A percentile compares a stretch with the other conserved stretches of the same genome.
These are phyloP conservation scores for Hemibagrus guttatus DNA, from an alignment of 2,797 vertebrate species.

Conservation along the genomic window DNA sequence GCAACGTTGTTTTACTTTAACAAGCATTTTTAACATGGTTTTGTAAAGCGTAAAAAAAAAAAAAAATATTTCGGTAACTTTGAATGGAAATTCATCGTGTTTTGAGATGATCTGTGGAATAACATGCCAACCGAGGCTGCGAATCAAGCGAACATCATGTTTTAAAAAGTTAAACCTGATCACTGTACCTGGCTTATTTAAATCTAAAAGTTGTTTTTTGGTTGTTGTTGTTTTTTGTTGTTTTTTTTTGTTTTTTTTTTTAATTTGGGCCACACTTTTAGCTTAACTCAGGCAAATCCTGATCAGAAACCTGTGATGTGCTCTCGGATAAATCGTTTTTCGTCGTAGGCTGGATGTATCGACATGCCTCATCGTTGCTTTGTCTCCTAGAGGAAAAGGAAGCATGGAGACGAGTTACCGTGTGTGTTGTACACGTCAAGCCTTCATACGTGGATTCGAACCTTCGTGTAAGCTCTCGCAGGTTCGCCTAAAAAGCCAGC, in stretches of 20 bases:
- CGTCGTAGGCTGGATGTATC: neutral
- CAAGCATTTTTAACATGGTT: conserved; percentile 10
- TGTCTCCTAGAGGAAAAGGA: neutral
- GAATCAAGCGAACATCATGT: neutral
- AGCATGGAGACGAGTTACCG: too few relatives aligned
- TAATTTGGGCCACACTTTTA: neutral
- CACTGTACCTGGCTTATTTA: neutral
- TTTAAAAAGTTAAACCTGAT: neutral
- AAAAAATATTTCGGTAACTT: neutral
- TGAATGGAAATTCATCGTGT: neutral
- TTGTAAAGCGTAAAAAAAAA: neutral
- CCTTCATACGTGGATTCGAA: neutral
- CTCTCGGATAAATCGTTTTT: too few relatives aligned
- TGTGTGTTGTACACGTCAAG: neutral
- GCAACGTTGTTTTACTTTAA: conserved; percentile 38
- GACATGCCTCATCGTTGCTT: neutral
- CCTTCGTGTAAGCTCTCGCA: conserved; percentile 27
- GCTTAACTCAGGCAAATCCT: neutral
- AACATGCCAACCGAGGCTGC: neutral
- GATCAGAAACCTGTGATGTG: neutral
- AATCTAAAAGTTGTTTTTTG: too few relatives aligned
- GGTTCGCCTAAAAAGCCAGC: conserved; percentile 32
- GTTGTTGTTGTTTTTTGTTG: too few relatives aligned
- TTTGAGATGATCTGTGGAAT: conserved; percentile 8
- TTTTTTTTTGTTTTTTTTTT: neutral